These are phyloP conservation scores for Pristionchus fissidentatus DNA, from an alignment of 2,888 invertebrate species.

Conservation along the genomic window DNA sequence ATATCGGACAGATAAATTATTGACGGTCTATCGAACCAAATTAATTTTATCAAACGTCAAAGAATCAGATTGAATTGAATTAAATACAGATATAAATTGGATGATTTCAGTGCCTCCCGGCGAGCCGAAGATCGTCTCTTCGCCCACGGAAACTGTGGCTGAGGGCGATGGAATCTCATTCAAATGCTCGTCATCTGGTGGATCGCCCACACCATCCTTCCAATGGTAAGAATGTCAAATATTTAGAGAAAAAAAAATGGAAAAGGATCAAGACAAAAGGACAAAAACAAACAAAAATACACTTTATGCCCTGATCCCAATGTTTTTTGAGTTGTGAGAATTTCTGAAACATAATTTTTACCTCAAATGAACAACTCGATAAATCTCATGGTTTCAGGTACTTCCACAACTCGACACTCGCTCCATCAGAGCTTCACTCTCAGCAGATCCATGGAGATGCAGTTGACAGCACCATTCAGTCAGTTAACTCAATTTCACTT, in stretches of 20 bases:
- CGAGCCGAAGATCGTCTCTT: constrained; percentile 62
- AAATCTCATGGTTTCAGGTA: constrained; percentile 48
- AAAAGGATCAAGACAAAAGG: not conserved
- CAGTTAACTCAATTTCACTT: constrained; percentile 13
- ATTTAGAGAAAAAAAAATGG: too few relatives aligned
- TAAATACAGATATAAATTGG: not conserved
- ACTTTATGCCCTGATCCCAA: too few relatives aligned
- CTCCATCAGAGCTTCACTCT: constrained; percentile 50
- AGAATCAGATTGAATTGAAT: not conserved
- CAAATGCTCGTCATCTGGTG: constrained; percentile 70
- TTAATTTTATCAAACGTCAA: not conserved
- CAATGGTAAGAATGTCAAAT: constrained; percentile 26
- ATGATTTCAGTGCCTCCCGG: constrained; percentile 71
- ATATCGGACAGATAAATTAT: not conserved
- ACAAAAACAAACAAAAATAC: not conserved
- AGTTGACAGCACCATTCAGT: constrained; percentile 61
- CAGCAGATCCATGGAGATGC: constrained; percentile 52
- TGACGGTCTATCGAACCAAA: not conserved
- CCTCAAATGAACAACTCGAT: not conserved
- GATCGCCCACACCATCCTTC: constrained; percentile 72
- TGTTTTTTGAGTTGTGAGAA: too few relatives aligned
- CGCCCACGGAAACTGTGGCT: constrained; percentile 63
- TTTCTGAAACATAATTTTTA: not conserved
- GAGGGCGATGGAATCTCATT: constrained; percentile 69
- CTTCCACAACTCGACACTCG: constrained; percentile 58